phyloP scores from a whole-genome alignment of 2,888 invertebrate genomes.

The Agrotis exclamationis region DNA sequence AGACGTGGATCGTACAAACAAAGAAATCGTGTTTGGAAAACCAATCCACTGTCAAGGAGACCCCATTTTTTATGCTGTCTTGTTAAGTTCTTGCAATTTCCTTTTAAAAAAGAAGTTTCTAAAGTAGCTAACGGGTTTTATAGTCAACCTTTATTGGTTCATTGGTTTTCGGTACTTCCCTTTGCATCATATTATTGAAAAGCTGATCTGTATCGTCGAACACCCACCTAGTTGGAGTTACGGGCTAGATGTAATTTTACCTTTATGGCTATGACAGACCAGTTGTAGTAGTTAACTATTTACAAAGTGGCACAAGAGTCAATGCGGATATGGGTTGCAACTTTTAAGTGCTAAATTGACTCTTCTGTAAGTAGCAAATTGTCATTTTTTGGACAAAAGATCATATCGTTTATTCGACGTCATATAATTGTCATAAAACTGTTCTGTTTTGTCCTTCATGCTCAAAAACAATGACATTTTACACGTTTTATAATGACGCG shows the following conservation, averaged over 20 bases:
- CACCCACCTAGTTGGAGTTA: neutral
- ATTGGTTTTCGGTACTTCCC: constrained; percentile 32
- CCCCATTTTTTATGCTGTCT: constrained; percentile 20
- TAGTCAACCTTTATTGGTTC: constrained; percentile 18
- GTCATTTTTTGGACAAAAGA: constrained; percentile 21
- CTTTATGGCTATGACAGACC: no score
- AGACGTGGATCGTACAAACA: neutral
- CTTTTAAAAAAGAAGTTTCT: constrained; percentile 34
- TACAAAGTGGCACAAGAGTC: constrained; percentile 4
- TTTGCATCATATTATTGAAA: constrained; percentile 1
- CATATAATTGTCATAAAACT: neutral
- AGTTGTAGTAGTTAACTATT: neutral
- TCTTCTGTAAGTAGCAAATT: constrained; percentile 42
- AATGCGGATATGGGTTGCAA: constrained; percentile 24
- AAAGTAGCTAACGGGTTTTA: neutral
- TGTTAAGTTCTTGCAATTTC: constrained; percentile 34
- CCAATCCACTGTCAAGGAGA: constrained; percentile 18
- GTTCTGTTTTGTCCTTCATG: constrained; percentile 3
- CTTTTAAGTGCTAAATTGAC: constrained; percentile 38
- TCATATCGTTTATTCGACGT: constrained; percentile 1
- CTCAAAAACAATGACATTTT: neutral
- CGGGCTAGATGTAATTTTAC: neutral
- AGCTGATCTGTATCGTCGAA: neutral
- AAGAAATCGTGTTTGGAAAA: neutral
- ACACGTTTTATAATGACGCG: neutral